Percentiles rank a stretch among this genome's conserved stretches.
phyloP scores from a whole-genome alignment of 1,140 invertebrate species.

The Aphidius gifuensis region DNA sequence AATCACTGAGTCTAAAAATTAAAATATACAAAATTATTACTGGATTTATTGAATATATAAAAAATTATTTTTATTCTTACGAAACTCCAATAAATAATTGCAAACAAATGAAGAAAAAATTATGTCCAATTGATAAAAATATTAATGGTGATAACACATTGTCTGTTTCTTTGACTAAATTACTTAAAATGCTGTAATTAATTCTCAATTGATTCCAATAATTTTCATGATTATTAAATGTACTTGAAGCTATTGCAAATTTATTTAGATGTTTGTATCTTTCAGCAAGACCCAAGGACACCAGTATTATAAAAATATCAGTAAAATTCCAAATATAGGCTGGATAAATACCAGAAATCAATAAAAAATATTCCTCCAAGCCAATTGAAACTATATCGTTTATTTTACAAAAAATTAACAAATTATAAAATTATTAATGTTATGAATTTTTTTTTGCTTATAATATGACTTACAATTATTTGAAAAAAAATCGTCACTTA shows the following conservation, averaged over 20 bases:
- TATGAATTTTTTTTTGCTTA: no score
- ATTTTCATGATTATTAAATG: conserved; percentile 24
- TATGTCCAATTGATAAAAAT: conserved; percentile 66
- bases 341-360: conserved; percentile 60
- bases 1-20: conserved; percentile 25
- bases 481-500: no score
- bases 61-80: conserved; percentile 49
- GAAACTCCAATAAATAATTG: conserved; percentile 71
- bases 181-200: conserved; percentile 60
- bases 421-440: no score
- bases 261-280: conserved; percentile 46
- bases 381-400: no score
- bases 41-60: background rate
- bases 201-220: conserved; percentile 60
- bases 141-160: conserved; percentile 59
- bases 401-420: no score
- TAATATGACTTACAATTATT: no score
- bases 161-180: conserved; percentile 59
- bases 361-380: conserved; percentile 42
- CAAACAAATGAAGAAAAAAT: conserved; percentile 70
- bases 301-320: conserved; percentile 63
- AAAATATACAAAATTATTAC: conserved; percentile 7
- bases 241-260: conserved; percentile 25
- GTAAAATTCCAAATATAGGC: conserved; percentile 70
- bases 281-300: conserved; percentile 48